phyloP scores from a whole-genome alignment of 2,888 invertebrate species.

The Ypsolopha scabrella region DNA sequence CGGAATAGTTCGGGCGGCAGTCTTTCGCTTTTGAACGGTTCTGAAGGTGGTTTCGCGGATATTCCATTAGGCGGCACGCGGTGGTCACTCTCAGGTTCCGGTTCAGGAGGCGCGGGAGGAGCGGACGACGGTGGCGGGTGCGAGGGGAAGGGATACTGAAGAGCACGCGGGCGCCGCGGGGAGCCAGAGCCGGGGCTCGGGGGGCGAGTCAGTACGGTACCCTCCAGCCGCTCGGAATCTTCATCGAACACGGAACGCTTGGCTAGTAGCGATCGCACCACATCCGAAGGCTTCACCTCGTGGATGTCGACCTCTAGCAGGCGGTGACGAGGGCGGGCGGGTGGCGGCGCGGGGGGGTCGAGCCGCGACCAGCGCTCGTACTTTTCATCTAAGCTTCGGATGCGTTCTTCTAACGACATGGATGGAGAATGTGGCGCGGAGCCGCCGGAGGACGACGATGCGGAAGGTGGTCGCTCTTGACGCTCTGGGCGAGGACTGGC shows the following conservation, averaged over 20 bases:
- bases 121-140: constrained; percentile 5
- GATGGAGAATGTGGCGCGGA: constrained; percentile 83
- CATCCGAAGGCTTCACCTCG: constrained; percentile 92
- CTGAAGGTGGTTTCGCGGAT: neutral
- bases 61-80: neutral
- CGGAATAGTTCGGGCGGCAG: too few relatives aligned
- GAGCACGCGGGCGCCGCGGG: constrained; percentile 52
- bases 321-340: constrained; percentile 75
- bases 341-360: constrained; percentile 70
- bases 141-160: constrained; percentile 73
- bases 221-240: constrained; percentile 92
- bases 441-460: constrained; percentile 79
- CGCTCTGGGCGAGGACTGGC: constrained; percentile 69
- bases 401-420: constrained; percentile 83
- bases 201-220: constrained; percentile 80
- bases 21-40: neutral
- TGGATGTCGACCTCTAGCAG: constrained; percentile 83
- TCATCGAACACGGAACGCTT: constrained; percentile 96
- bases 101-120: neutral
- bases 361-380: constrained; percentile 89
- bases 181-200: constrained; percentile 68
- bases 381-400: constrained; percentile 92
- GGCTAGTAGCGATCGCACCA: constrained; percentile 91
- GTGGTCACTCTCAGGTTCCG: constrained; percentile 6
- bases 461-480: constrained; percentile 78